Evolutionary conservation across 1,140 invertebrate genomes (phyloP), one percentile per base, ranked within the genome.

Genomic region (Drosophila pandora): DNA sequence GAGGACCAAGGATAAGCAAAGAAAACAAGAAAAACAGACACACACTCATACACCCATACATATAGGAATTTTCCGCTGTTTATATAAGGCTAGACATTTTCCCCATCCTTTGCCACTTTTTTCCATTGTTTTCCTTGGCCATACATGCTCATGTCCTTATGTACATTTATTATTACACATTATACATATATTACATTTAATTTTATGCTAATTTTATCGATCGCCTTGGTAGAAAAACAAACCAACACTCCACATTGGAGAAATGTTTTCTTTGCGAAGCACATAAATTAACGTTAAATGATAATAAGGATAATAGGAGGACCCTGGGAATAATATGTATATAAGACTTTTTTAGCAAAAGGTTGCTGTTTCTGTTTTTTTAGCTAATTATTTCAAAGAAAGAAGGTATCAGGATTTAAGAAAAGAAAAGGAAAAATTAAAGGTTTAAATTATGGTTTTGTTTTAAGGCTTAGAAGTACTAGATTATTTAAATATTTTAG

Each of bases 121-220:
- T 52, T 59, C 60, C 61, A 71, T 83, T 84, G 80, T 84, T 84
- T 83, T 79, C 70, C 71, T 65, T 68, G 65, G 65, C 61, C 41
- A 43, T 17, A 37, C 4, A 34, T 7, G 17, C 3, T 17, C 17
- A 13, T 43, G 6, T 8, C 17, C 8, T 5, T 43, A 8, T 43
- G 7, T 45, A 45, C 13, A 45, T 21, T 9, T 21, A 45, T 32
- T 17, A 17, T 17, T 17, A 0, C 17, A 17, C 17, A 17, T 9
- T 32, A 8, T 10, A 45, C 37, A 68, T n/a, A 69, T 64, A 74
- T 77, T 48, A 74, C 76, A 81, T 74, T 85, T 71, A 73, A 85
- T 79, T 67, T 81, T 68, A 85, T 85, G 81, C 64, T 81, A 85
- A 85, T 85, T 85, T 85, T 85, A 85, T 85, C 80, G 81, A 85